Evolutionary conservation across 2,797 vertebrate genomes (phyloP), one percentile per base, ranked within the genome.

Genomic region (Pangasius larnaudii): DNA sequence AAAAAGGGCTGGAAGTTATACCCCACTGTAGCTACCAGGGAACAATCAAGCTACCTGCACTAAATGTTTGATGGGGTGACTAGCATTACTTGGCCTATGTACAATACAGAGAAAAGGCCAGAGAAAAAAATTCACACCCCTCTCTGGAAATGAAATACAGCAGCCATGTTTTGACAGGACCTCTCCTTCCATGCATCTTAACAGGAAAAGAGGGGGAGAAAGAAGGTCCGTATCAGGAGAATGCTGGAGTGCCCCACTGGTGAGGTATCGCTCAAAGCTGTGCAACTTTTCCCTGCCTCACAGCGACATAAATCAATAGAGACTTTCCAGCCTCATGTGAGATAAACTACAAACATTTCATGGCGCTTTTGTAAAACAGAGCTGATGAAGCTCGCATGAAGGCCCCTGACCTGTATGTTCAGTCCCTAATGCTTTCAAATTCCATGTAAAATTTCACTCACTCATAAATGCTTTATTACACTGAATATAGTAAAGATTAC

Each of bases 41-140:
- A 97, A 96, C 96, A 97, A 97, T 97, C 96, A 96, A 96, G 95
- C 95, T 95, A 95, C 96, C 95, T 96, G 95, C 96, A 96, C 96
- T 97, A 96, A 97, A 96, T 94, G 96, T 96, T 96, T 96, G 96
- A 97, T 95, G 90, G 95, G 96, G 95, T 95, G 96, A 96, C 96
- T 96, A 94, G 95, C 91, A 88, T 92, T 92, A 90, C 89, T 89
- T 92, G 89, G 91, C 90, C 92, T 91, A 88, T 89, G 90, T 92
- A 90, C 93, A 92, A 92, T 89, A 92, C 83, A 67, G 79, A 42
- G 56, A 81, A 89, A 53, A 58, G 46, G 46, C 67, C 63, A 87
- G 71, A 46, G 13, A 84, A 89, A 92, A 88, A 49, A 91, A 85
- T 93, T 94, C 89, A 90, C 88, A 92, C 92, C 85, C 85, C 87